Base-by-base conservation (phyloP, 2,888 invertebrate species). In the Anoplius nigerrimus region DNA sequence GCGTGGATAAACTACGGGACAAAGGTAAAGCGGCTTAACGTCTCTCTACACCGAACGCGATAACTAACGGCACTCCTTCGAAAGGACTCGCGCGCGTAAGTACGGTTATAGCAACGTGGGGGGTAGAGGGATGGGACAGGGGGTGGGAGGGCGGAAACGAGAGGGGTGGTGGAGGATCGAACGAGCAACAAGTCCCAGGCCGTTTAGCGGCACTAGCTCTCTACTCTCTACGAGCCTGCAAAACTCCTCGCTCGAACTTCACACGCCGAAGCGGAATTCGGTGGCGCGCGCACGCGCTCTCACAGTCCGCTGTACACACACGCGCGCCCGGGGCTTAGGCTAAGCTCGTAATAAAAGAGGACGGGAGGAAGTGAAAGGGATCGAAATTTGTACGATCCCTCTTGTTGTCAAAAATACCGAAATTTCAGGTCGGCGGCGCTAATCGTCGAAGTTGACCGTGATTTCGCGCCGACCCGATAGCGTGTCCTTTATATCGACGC, bases 11-110 rank as follows among this genome's bases (percentile, higher is more conserved):
- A 53, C 56, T 27, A 59, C 43, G 51, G 51, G 55, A 55, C 69
- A 56, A 62, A 62, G 59, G 57, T 54, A 66, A 69, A 65, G 60
- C 69, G 65, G 69, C 66, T 71, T 71, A 71, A 64, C 62, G 56
- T 56, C 42, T 6, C 55, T 62, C 34, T 34, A 13, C 45, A 51
- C 57, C 52, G 16, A 27, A 68, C 52, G 27, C 45, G 46, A 57
- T 65, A 55, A 69, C 65, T 66, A 61, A 53, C 62, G 60, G 22
- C 24, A 43, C 45, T 34, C 62, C 62, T 57, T 45, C 16, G 15
- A 57, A 52, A 67, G n/a, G 24, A 15, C 13, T 6, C 24, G 0
- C 15, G 8, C 27, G 27, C 27, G 27, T 16, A 53, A 1, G 2
- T 53, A 52, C 15, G 13, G n/a, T n/a, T 52, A 5, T 53, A 16